Conservation (phyloP, 2,113 vertebrate genomes). For the Sula dactylatra region DNA sequence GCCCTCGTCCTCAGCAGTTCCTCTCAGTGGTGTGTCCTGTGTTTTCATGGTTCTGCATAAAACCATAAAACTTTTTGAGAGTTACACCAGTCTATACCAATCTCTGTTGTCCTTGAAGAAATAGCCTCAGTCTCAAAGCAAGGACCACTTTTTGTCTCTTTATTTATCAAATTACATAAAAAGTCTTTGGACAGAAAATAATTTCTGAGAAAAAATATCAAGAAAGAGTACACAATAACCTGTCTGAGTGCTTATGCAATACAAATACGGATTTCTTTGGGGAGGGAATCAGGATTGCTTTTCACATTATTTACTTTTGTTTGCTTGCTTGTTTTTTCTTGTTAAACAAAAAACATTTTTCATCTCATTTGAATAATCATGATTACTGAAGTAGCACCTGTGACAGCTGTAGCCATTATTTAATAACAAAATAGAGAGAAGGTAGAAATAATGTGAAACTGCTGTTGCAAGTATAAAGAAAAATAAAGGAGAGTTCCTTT, state of each 20-base stretch:
- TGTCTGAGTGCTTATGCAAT: not conserved
- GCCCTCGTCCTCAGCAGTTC: not conserved
- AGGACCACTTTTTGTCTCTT: not conserved
- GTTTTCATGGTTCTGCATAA: not conserved
- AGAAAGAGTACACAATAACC: not conserved
- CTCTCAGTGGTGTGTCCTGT: not conserved
- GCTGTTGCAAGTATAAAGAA: not conserved
- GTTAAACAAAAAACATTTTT: not conserved
- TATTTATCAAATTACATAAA: not conserved
- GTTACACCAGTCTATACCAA: not conserved
- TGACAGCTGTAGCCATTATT: not conserved
- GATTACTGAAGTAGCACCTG: not conserved
- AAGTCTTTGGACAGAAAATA: not conserved
- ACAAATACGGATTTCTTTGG: not conserved
- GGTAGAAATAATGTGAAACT: not conserved
- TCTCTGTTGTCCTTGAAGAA: not conserved
- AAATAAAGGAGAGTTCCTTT: not conserved
- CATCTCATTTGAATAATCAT: not conserved
- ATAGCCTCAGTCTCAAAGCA: not conserved
- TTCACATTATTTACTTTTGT: not conserved
- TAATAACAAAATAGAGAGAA: constrained; percentile 11
- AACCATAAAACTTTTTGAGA: not conserved
- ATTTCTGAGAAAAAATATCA: not conserved
- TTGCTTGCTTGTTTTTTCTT: not conserved
- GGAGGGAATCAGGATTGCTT: not conserved